These are phyloP conservation scores for Tenthredo livida DNA, from an alignment of 2,888 invertebrate genomes.

Conservation along the genomic window DNA sequence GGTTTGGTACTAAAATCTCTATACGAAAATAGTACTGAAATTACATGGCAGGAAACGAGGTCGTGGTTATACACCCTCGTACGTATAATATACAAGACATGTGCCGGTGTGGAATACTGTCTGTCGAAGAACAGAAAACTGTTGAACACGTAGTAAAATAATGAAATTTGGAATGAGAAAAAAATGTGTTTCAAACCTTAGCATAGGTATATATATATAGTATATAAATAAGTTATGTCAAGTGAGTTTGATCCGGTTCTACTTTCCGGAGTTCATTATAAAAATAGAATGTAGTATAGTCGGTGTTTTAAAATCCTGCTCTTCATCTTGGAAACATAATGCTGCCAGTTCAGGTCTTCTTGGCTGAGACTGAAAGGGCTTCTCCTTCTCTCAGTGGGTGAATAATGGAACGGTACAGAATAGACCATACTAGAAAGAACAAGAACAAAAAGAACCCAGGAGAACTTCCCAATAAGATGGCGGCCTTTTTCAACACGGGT, in stretches of 20 bases:
- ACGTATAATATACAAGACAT: neutral
- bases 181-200: neutral
- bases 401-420: constrained; percentile 43
- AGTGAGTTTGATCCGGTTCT: neutral
- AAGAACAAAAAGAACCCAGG: constrained; percentile 42
- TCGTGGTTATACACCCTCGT: constrained; percentile 18
- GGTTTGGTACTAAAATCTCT: constrained; percentile 19
- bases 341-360: neutral
- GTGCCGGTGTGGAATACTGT: neutral
- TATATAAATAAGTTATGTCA: neutral
- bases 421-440: constrained; percentile 29
- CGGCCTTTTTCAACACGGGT: constrained; percentile 49
- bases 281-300: neutral
- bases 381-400: constrained; percentile 32
- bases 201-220: no score
- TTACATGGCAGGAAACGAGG: constrained; percentile 38
- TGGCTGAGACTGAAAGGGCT: constrained; percentile 19
- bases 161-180: neutral
- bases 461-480: constrained; percentile 49
- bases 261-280: neutral
- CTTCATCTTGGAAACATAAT: neutral
- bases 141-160: neutral
- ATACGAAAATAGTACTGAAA: constrained; percentile 46
- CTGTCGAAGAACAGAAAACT: neutral
- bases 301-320: neutral